Evolutionary conservation across 2,888 invertebrate species (phyloP).

Genomic region (Monoplex corrugatus): DNA sequence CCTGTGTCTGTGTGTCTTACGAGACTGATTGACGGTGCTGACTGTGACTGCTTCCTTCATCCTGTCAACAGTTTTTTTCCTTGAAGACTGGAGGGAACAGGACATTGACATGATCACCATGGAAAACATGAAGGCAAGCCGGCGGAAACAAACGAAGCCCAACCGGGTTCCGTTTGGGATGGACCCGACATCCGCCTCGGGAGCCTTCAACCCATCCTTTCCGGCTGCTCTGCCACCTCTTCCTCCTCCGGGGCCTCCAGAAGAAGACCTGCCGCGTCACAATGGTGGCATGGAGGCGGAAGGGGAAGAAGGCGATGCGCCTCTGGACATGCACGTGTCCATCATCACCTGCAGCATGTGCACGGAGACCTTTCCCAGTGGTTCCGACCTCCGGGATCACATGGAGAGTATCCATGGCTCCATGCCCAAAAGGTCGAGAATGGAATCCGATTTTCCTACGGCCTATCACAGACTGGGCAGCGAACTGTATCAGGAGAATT

Average conservation of each 20-base stretch:
- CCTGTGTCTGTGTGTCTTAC: slow-evolving; percentile 2
- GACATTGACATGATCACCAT: slow-evolving; percentile 43
- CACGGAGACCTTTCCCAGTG: slow-evolving; percentile 60
- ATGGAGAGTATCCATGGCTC: slow-evolving; percentile 51
- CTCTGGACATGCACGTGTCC: slow-evolving; percentile 63
- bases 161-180: slow-evolving; percentile 60
- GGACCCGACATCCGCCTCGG: slow-evolving; percentile 44
- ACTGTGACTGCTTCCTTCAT: background rate
- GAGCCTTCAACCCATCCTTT: background rate
- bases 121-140: slow-evolving; percentile 70
- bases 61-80: background rate
- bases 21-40: background rate
- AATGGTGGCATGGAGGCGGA: slow-evolving; percentile 38
- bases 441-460: slow-evolving; percentile 73
- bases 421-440: slow-evolving; percentile 47
- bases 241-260: background rate
- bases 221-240: background rate
- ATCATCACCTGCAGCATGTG: slow-evolving; percentile 59
- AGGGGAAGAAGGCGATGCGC: slow-evolving; percentile 52
- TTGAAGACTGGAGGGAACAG: background rate
- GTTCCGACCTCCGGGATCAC: slow-evolving; percentile 58
- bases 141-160: slow-evolving; percentile 79
- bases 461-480: slow-evolving; percentile 90
- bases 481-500: slow-evolving; percentile 85
- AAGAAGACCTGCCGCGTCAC: slow-evolving; percentile 43